Evolutionary conservation across 2,888 invertebrate genomes (phyloP).

Genomic region (Eupithecia inturbata): DNA sequence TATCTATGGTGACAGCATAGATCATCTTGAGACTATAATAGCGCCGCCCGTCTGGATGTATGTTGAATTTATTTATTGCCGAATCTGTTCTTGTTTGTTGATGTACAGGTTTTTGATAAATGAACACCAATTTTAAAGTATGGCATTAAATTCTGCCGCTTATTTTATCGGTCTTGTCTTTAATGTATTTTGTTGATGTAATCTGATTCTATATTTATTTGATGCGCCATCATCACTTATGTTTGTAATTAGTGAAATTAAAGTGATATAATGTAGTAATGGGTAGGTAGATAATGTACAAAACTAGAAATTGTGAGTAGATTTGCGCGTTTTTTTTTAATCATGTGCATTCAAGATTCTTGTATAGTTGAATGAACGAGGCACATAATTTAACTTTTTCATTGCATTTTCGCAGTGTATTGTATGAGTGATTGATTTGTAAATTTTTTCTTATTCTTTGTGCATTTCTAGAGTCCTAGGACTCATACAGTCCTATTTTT

Average conservation of each 20-base stretch:
- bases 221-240: constrained; percentile 61
- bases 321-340: constrained; percentile 76
- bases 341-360: constrained; percentile 78
- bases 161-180: constrained; percentile 49
- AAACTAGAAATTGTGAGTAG: constrained; percentile 76
- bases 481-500: constrained; percentile 83
- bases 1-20: constrained; percentile 79
- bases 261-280: constrained; percentile 73
- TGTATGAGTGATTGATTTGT: constrained; percentile 71
- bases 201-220: constrained; percentile 74
- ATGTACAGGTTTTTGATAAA: constrained; percentile 74
- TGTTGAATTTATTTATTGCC: constrained; percentile 82
- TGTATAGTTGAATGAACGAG: constrained; percentile 66
- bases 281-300: constrained; percentile 78
- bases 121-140: constrained; percentile 71
- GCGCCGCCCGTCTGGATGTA: constrained; percentile 78
- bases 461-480: constrained; percentile 79
- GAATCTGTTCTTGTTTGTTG: constrained; percentile 72
- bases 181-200: constrained; percentile 64
- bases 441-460: constrained; percentile 77
- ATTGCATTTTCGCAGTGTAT: constrained; percentile 81
- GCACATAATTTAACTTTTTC: constrained; percentile 69
- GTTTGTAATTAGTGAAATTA: constrained; percentile 70
- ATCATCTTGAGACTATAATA: constrained; percentile 65
- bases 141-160: constrained; percentile 73